Evolutionary conservation across 2,797 vertebrate genomes (phyloP).

Genomic region (Cyprinella venusta): DNA sequence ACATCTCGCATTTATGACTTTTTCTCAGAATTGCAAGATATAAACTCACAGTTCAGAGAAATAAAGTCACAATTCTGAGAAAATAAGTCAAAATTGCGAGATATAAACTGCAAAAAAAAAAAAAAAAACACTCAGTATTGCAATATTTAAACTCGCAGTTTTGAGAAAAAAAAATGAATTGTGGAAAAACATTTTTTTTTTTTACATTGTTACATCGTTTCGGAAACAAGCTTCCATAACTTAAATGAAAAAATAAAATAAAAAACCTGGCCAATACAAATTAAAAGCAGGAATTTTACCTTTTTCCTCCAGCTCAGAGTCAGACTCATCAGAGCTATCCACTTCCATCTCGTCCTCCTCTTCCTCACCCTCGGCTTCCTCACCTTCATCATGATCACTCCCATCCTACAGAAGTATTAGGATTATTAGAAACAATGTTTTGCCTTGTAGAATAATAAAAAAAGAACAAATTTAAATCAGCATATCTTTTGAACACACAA

Average conservation of each 20-base stretch:
- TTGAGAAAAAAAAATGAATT: too few relatives aligned
- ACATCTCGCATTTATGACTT: too few relatives aligned
- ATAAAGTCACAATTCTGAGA: background rate
- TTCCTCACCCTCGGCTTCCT: conserved; percentile 90
- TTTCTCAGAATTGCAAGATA: background rate
- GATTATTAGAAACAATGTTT: background rate
- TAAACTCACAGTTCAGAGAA: background rate
- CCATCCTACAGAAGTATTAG: conserved; percentile 76
- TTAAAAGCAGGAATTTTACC: conserved; percentile 72
- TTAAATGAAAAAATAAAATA: background rate
- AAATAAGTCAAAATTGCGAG: background rate
- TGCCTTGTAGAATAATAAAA: background rate
- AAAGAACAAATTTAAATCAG: background rate
- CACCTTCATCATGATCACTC: conserved; percentile 89
- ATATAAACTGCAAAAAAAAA: too few relatives aligned
- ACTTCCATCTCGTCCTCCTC: conserved; percentile 88
- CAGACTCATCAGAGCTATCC: conserved; percentile 92
- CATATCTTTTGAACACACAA: background rate
- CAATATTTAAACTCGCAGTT: too few relatives aligned
- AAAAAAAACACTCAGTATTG: too few relatives aligned
- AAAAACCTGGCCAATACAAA: background rate
- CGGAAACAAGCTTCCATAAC: background rate
- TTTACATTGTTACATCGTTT: too few relatives aligned
- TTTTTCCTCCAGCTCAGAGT: conserved; percentile 94
- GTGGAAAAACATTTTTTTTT: too few relatives aligned